Evolutionary conservation across 2,888 invertebrate genomes (phyloP).

Genomic region (Scotopteryx bipunctaria): DNA sequence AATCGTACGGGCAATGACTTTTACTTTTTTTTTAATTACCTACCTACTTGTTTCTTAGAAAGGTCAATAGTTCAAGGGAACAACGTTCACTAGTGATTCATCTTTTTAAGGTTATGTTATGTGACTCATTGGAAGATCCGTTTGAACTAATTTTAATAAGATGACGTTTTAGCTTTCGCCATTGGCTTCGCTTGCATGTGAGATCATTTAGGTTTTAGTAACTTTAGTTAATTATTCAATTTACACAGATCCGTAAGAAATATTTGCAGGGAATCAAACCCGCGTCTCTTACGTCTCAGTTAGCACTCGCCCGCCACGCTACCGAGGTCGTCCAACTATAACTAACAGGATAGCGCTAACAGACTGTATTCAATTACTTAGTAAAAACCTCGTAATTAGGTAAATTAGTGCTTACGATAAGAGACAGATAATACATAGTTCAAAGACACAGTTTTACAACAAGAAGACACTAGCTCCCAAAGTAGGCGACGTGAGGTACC

Average conservation of each 20-base stretch:
- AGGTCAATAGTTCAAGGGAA: constrained; percentile 64
- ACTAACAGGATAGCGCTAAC: too few species aligned
- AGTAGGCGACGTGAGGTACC: constrained; percentile 43
- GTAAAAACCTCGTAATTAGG: too few species aligned
- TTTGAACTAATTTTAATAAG: constrained; percentile 49
- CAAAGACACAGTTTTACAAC: constrained; percentile 4
- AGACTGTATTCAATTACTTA: too few species aligned
- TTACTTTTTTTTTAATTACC: not conserved
- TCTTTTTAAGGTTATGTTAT: constrained; percentile 40
- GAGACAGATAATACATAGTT: constrained; percentile 1
- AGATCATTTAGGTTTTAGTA: too few species aligned
- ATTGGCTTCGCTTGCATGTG: too few species aligned
- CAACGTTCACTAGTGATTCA: constrained; percentile 50
- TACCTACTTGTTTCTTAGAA: constrained; percentile 37
- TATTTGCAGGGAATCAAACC: too few species aligned
- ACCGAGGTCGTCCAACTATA: too few species aligned
- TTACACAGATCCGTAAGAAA: too few species aligned
- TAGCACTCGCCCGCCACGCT: too few species aligned
- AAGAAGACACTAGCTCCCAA: constrained; percentile 25
- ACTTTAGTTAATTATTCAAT: too few species aligned
- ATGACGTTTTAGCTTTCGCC: not conserved
- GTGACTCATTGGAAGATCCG: constrained; percentile 60
- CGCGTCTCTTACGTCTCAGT: too few species aligned
- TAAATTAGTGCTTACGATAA: constrained; percentile 1
- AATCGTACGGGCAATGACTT: constrained; percentile 27